These are phyloP conservation scores for Pseudomugil tenellus DNA, from an alignment of 2,797 vertebrate genomes.

Conservation along the genomic window DNA sequence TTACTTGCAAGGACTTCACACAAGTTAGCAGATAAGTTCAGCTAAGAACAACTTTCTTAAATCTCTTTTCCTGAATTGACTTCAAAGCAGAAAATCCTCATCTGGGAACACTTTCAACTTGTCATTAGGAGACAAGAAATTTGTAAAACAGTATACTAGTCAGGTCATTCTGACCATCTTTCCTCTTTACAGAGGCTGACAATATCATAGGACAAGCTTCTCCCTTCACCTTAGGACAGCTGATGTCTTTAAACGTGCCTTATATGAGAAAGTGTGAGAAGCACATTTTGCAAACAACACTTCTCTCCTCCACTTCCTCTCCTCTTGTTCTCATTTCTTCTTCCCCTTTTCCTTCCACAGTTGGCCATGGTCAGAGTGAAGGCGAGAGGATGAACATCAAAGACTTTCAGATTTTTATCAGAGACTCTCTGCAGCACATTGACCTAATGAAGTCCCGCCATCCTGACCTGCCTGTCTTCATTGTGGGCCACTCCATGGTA, in stretches of 20 bases:
- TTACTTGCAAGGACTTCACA: too few species aligned
- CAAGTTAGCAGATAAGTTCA: too few species aligned
- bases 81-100: too few species aligned
- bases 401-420: conserved; percentile 92
- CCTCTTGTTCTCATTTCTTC: neutral
- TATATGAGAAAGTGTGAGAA: neutral
- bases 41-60: too few species aligned
- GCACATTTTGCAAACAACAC: neutral
- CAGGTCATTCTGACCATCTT: too few species aligned
- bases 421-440: conserved; percentile 92
- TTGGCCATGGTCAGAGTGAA: conserved; percentile 96
- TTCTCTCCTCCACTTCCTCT: too few species aligned
- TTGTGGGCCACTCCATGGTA: conserved; percentile 98
- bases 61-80: too few species aligned
- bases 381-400: conserved; percentile 93
- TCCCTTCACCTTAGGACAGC: neutral
- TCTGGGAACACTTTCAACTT: too few species aligned
- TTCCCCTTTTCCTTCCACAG: conserved; percentile 69
- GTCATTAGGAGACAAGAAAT: too few species aligned
- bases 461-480: conserved; percentile 87
- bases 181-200: too few species aligned
- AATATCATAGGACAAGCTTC: too few species aligned
- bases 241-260: neutral
- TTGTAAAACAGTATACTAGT: too few species aligned
- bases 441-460: conserved; percentile 88